Conservation (phyloP, 1,140 invertebrate genomes). For the Polypedilum pembai region DNA sequence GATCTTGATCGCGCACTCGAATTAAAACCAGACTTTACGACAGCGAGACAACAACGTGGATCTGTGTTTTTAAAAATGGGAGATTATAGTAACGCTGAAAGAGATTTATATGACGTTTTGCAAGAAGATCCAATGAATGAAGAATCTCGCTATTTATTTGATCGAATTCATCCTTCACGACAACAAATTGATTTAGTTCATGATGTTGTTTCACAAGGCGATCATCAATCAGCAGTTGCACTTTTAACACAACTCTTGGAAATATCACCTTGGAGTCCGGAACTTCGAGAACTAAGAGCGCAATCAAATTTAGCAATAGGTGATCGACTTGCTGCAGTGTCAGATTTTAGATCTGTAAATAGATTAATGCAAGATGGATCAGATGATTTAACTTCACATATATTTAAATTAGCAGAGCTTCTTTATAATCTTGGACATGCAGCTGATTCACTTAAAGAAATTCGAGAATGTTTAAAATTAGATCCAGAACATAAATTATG, state of each 20-base stretch:
- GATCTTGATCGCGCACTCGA: constrained; percentile 90
- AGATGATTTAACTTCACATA: constrained; percentile 51
- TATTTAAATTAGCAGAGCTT: constrained; percentile 70
- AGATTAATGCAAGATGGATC: constrained; percentile 89
- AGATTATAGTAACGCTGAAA: constrained; percentile 68
- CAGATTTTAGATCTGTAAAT: constrained; percentile 82
- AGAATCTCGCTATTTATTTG: constrained; percentile 61
- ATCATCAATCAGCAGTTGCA: constrained; percentile 63
- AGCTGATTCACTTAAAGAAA: constrained; percentile 82
- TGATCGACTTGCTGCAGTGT: constrained; percentile 80
- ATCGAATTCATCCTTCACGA: constrained; percentile 55
- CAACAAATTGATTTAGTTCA: constrained; percentile 62
- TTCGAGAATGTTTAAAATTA: constrained; percentile 93
- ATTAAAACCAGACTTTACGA: constrained; percentile 88
- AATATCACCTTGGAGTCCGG: constrained; percentile 80
- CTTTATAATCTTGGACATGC: constrained; percentile 88
- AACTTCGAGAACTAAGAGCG: constrained; percentile 75
- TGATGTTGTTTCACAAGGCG: constrained; percentile 54
- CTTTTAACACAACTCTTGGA: constrained; percentile 70
- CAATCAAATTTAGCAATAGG: constrained; percentile 72
- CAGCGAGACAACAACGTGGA: constrained; percentile 80
- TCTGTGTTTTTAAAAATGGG: constrained; percentile 85
- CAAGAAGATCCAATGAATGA: constrained; percentile 63
- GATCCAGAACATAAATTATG: constrained; percentile 97
- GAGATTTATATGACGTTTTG: constrained; percentile 70